Evolutionary conservation across 2,888 invertebrate genomes (phyloP).

Genomic region (Plusia festucae): DNA sequence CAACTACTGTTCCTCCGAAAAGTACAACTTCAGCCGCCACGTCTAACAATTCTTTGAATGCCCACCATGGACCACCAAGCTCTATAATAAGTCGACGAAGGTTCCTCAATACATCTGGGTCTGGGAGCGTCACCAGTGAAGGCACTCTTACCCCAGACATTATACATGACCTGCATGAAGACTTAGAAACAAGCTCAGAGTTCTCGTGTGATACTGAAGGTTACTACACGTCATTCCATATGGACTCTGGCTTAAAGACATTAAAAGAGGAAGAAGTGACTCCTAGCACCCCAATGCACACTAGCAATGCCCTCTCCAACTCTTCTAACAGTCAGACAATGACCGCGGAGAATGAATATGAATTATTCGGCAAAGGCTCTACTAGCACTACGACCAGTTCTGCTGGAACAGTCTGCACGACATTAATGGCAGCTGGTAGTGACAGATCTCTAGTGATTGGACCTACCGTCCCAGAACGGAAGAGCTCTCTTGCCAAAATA

Average conservation of each 20-base stretch:
- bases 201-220: constrained; percentile 99
- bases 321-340: constrained; percentile 92
- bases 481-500: constrained; percentile 92
- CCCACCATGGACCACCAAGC: constrained; percentile 91
- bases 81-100: constrained; percentile 92
- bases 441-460: constrained; percentile 90
- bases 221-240: constrained; percentile 99
- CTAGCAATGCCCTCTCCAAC: constrained; percentile 91
- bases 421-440: constrained; percentile 92
- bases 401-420: constrained; percentile 96
- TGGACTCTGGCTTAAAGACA: constrained; percentile 97
- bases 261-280: constrained; percentile 91
- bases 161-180: constrained; percentile 94
- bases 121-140: constrained; percentile 95
- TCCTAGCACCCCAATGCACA: constrained; percentile 93
- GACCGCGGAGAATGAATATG: constrained; percentile 96
- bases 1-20: constrained; percentile 91
- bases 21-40: constrained; percentile 92
- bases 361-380: constrained; percentile 96
- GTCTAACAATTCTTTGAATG: constrained; percentile 92
- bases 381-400: constrained; percentile 97
- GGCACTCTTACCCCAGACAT: constrained; percentile 95
- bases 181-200: constrained; percentile 96
- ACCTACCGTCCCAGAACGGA: constrained; percentile 95
- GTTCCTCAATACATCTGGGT: constrained; percentile 93